A percentile compares a stretch with the other conserved stretches of the same genome.
Evolutionary conservation across 92 coral and sea anemone species (phyloP).

Genomic region (Siderastrea radians): DNA sequence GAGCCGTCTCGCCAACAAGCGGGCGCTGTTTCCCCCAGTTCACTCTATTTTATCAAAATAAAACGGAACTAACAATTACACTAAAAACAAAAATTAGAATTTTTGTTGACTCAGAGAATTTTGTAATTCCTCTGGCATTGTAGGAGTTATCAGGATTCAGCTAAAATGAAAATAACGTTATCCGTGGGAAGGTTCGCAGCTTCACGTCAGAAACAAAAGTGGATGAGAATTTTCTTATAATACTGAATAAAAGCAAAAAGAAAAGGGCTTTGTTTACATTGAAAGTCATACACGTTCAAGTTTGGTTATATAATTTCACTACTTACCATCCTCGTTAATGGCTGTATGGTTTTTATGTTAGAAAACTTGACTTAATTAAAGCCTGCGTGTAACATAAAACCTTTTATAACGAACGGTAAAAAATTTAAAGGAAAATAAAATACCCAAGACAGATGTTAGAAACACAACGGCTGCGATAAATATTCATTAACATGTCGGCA

Average conservation of each 20-base stretch:
- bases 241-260: too few species aligned
- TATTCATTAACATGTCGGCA: neutral
- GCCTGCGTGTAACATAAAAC: neutral
- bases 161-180: too few species aligned
- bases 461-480: neutral
- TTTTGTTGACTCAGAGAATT: too few species aligned
- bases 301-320: neutral
- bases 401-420: neutral
- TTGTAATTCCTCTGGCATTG: too few species aligned
- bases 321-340: neutral
- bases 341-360: neutral
- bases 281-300: neutral
- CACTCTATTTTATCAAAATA: too few species aligned
- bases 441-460: neutral
- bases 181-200: neutral
- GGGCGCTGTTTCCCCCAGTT: too few species aligned
- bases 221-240: too few species aligned
- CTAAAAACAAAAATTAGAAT: too few species aligned
- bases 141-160: too few species aligned
- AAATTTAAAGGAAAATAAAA: neutral
- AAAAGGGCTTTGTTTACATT: neutral
- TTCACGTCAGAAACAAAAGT: neutral
- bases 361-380: neutral
- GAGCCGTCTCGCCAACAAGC: too few species aligned
- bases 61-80: too few species aligned